Base-by-base conservation (phyloP, 2,797 vertebrate genomes). In the Gymnoscopelus microlampas region DNA sequence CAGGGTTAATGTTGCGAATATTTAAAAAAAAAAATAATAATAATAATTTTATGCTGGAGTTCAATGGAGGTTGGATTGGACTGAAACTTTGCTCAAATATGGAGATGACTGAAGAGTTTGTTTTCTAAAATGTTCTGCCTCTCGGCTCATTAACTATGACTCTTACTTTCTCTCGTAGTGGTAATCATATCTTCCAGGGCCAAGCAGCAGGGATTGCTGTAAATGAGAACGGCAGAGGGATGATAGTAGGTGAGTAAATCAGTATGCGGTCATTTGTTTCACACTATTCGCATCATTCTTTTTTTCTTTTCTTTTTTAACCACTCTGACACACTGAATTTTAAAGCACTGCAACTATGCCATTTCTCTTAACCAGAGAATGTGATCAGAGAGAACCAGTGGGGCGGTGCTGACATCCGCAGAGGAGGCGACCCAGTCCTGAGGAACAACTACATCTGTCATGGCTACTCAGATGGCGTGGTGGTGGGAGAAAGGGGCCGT, bases 161-260 rank as follows among this genome's bases (percentile, higher is more conserved):
- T 59, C 9, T 65, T 8, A 2, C 19, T 39, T 47, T 70, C 19
- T 68, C 35, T 86, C 74, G 53, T 76, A 97, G 96, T 48, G 96
- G 96, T 74, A 98, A 97, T 91, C 95, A 96, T 85, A 97, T 98
- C 85, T 97, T 96, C 85, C 95, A 96, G 79, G 96, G 97, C n/a
- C 95, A 95, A 56, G 96, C 96, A 44, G 97, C 97, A 0, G 96
- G 96, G 63, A 95, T 98, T 53, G 97, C 96, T 7, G 94, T 98
- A 70, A 98, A 97, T 3, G 96, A 98, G 88, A 97, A 96, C 0
- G 95, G 96, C 80, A 94, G 95, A 91, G 97, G 97, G 66, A 91
- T 96, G 70, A 97, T 98, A 79, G 94, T 93, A 90, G 97, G 96
- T 97, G 84, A 3, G 81, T 77, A 49, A 29, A 12, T 65, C 19